Percentiles rank a stretch among this genome's conserved stretches.
Conservation (phyloP, 1,140 invertebrate species). For the Pissodes strobi region DNA sequence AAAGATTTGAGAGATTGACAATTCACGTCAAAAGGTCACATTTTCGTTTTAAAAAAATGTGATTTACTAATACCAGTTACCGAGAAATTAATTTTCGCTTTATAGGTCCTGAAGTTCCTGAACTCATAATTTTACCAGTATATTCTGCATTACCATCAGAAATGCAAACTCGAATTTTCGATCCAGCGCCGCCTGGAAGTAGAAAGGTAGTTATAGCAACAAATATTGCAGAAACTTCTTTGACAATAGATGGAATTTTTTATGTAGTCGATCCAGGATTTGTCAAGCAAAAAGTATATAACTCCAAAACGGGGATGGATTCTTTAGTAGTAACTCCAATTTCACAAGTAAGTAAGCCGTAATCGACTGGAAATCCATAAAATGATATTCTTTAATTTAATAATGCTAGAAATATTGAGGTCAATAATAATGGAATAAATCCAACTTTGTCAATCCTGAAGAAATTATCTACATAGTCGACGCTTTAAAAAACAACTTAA, state of each 20-base stretch:
- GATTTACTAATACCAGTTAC: neutral
- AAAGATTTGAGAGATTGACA: too few relatives aligned
- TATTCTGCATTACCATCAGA: constrained; percentile 99
- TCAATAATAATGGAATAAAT: too few relatives aligned
- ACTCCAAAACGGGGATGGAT: constrained; percentile 99
- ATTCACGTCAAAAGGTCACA: too few relatives aligned
- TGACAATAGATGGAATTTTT: constrained; percentile 99
- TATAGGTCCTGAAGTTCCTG: constrained; percentile 91
- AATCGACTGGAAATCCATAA: too few relatives aligned
- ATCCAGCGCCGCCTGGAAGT: constrained; percentile 94
- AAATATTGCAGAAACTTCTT: constrained; percentile 98
- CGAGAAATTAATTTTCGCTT: neutral
- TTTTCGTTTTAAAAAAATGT: neutral
- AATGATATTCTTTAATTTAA: too few relatives aligned
- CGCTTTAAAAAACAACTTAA: too few relatives aligned
- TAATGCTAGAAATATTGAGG: too few relatives aligned
- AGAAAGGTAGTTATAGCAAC: constrained; percentile 97
- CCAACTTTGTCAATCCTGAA: too few relatives aligned
- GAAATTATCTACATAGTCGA: too few relatives aligned
- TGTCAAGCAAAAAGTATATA: constrained; percentile 99
- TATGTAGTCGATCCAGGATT: constrained; percentile 99
- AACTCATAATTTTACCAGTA: constrained; percentile 96
- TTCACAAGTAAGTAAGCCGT: constrained; percentile 81
- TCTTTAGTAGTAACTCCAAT: constrained; percentile 98
- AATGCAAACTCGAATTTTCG: constrained; percentile 99